Base-by-base conservation (phyloP, 1,140 invertebrate genomes). In the Diorhabda carinulata region DNA sequence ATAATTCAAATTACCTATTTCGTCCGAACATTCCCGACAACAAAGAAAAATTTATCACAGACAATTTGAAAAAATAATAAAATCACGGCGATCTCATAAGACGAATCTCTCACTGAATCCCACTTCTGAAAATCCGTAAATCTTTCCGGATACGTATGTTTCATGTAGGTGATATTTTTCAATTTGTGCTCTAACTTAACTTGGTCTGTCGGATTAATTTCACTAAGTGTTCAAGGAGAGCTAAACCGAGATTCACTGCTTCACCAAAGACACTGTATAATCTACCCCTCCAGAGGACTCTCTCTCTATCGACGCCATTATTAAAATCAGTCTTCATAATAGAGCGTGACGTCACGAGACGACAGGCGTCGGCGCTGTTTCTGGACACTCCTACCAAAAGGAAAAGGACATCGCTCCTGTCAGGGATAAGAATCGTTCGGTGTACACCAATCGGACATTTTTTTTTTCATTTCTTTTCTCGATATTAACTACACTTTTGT, bases 191-290 rank as follows among this genome's bases (percentile, higher is more conserved):
- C 74, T 74, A 75, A 76, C 67, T 76, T 76, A 63, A 68, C 70
- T 64, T 62, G 62, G 71, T 68, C 59, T 63, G 68, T 72, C 69
- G 72, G 74, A 73, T 76, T 76, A 78, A 76, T 75, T 75, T 74
- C 72, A 70, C 72, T 74, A 76, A 74, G 70, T 74, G 72, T 76
- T 76, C 71, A 70, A 74, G 70, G 74, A 73, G 76, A 74, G 72
- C 73, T 72, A 70, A 65, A 68, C 74, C 65, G 72, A 75, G 78
- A 77, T 76, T 77, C 77, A 77, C 76, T 77, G 76, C 43, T 40
- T 43, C 64, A 42, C 52, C 43, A 44, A 67, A 67, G 65, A 67
- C 65, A 44, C 57, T 47, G 65, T 56, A 43, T 64, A 56, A 45
- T 52, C 63, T 42, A 57, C 63, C 63, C 63, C 63, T 64, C 43